Evolutionary conservation across 2,113 vertebrate genomes (phyloP).

Genomic region (Rhinoderma darwinii): DNA sequence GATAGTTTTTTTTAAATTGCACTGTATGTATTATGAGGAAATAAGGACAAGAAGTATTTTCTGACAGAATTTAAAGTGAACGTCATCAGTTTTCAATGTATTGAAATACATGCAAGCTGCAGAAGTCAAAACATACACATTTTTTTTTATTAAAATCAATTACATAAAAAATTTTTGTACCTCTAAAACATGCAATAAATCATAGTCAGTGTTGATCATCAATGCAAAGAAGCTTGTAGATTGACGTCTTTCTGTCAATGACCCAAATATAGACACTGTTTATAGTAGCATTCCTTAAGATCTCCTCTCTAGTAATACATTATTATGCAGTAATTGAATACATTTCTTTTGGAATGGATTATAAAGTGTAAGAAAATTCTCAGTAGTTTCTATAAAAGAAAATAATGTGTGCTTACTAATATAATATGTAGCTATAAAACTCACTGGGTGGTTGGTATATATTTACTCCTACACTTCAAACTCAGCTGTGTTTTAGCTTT

Average conservation of each 20-base stretch:
- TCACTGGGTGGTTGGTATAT: not conserved
- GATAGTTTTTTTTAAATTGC: too few species aligned
- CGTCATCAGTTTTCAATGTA: too few species aligned
- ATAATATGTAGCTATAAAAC: not conserved
- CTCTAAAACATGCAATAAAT: too few species aligned
- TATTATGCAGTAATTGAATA: not conserved
- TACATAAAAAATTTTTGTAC: too few species aligned
- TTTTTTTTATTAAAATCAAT: too few species aligned
- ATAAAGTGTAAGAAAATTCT: not conserved
- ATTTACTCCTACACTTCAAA: not conserved
- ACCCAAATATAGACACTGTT: not conserved
- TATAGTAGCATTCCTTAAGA: not conserved
- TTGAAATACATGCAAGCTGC: too few species aligned
- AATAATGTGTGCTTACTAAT: not conserved
- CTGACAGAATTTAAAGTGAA: too few species aligned
- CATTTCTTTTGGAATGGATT: not conserved
- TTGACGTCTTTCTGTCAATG: not conserved
- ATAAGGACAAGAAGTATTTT: too few species aligned
- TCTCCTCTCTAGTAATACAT: not conserved
- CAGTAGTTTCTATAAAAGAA: not conserved
- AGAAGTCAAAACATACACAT: too few species aligned
- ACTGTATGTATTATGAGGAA: too few species aligned
- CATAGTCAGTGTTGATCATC: not conserved
- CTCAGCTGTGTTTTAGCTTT: constrained; percentile 14
- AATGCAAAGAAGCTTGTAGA: not conserved